Conservation (phyloP, 2,113 vertebrate genomes). For the Passer domesticus region DNA sequence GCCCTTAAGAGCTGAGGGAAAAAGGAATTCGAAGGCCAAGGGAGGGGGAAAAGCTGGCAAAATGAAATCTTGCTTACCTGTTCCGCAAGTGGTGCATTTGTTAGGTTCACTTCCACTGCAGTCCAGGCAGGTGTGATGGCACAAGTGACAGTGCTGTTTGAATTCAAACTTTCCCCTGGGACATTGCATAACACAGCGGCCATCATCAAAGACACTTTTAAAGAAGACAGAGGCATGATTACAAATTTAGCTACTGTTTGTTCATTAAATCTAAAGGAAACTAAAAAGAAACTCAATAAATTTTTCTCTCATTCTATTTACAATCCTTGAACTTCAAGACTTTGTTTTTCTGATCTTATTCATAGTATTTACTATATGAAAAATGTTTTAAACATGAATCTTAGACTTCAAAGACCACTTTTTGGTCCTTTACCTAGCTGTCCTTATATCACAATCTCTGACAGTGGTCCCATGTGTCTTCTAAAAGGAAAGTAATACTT, state of each 20-base stretch:
- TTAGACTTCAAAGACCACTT: neutral
- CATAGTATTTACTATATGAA: neutral
- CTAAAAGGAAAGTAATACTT: neutral
- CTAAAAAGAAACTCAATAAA: neutral
- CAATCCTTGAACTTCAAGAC: neutral
- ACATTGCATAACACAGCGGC: constrained; percentile 79
- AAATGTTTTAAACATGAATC: neutral
- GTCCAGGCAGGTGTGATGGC: constrained; percentile 87
- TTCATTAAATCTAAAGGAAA: neutral
- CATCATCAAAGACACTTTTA: constrained; percentile 83
- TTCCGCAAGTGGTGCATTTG: constrained; percentile 84
- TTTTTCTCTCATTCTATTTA: neutral
- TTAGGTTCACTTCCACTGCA: constrained; percentile 83
- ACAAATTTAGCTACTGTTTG: neutral
- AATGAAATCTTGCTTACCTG: constrained; percentile 73
- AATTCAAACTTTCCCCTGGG: constrained; percentile 76
- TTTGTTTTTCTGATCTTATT: neutral
- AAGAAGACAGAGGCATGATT: neutral
- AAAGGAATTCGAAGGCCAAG: neutral
- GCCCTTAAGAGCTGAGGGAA: neutral
- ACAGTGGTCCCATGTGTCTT: neutral
- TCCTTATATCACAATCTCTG: neutral
- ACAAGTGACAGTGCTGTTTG: constrained; percentile 78
- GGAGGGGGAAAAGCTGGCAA: neutral
- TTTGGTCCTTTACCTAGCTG: neutral